Conservation (phyloP, 2,888 invertebrate genomes). For the Drosophila macrospina region DNA sequence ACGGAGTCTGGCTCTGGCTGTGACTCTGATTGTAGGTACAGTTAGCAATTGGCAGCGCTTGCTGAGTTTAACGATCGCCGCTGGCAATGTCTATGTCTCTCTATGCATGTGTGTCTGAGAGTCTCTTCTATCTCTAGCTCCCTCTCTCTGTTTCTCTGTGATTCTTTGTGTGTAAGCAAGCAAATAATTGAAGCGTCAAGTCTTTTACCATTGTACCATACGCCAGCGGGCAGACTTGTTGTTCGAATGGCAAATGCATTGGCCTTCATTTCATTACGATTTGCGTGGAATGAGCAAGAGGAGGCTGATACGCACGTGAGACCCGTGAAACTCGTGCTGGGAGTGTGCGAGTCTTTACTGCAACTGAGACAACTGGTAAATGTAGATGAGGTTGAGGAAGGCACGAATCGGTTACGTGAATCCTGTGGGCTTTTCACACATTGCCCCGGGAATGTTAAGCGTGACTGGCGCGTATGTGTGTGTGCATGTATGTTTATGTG, state of each 20-base stretch:
- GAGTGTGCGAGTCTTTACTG: neutral
- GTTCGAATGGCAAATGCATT: slow-evolving; percentile 25
- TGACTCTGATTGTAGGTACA: neutral
- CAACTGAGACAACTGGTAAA: neutral
- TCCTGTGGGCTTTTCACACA: slow-evolving; percentile 13
- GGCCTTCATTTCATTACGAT: neutral
- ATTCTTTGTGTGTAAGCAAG: slow-evolving; percentile 33
- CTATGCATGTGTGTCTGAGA: neutral
- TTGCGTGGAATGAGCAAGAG: no score
- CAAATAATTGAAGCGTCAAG: slow-evolving; percentile 70
- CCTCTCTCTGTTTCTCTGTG: neutral
- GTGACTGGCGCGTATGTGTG: neutral
- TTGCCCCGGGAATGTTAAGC: neutral
- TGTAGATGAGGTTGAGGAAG: neutral
- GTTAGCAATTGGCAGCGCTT: slow-evolving; percentile 47
- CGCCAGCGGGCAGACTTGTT: slow-evolving; percentile 43
- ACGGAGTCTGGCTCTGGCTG: slow-evolving; percentile 1
- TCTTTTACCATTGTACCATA: slow-evolving; percentile 46
- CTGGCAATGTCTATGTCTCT: slow-evolving; percentile 40
- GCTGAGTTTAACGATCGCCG: slow-evolving; percentile 69
- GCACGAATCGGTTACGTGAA: neutral
- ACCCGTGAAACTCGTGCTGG: no score
- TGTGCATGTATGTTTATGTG: no score
- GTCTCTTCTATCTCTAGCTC: slow-evolving; percentile 1
- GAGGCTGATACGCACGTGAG: no score